Evolutionary conservation across 1,140 invertebrate species (phyloP).

Genomic region (Drosophila busckii): DNA sequence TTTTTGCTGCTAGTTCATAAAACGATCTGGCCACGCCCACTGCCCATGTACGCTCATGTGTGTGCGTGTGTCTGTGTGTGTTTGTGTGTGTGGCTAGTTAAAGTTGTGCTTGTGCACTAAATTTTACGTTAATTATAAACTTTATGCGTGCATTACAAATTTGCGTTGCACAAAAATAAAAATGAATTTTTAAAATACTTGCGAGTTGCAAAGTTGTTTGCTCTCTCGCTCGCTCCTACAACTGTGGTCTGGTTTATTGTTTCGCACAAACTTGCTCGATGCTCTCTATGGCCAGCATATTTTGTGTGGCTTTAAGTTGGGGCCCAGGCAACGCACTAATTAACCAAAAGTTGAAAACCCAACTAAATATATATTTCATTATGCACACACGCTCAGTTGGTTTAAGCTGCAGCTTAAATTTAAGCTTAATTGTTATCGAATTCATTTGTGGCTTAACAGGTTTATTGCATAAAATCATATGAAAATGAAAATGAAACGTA

Average conservation of each 20-base stretch:
- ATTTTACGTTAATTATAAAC: conserved; percentile 74
- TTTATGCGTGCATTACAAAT: conserved; percentile 62
- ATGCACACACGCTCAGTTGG: too few species aligned
- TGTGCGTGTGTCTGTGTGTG: background rate
- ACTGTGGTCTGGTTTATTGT: conserved; percentile 26
- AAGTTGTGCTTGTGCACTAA: conserved; percentile 43
- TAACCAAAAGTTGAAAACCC: conserved; percentile 63
- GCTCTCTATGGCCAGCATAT: conserved; percentile 2
- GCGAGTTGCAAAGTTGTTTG: conserved; percentile 6
- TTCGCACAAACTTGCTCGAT: conserved; percentile 18
- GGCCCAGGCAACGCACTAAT: conserved; percentile 44
- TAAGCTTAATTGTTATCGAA: conserved; percentile 63
- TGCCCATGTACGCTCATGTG: conserved; percentile 13
- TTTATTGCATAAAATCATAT: too few species aligned
- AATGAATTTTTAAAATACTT: background rate
- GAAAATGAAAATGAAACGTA: too few species aligned
- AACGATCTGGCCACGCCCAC: conserved; percentile 23
- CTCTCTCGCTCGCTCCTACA: conserved; percentile 1
- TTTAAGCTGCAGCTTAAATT: conserved; percentile 39
- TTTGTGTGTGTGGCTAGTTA: conserved; percentile 25
- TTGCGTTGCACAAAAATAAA: conserved; percentile 25
- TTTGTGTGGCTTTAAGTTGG: conserved; percentile 52
- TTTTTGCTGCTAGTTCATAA: conserved; percentile 54
- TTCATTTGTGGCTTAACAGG: conserved; percentile 51
- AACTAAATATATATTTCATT: conserved; percentile 69